Evolutionary conservation across 1,140 invertebrate genomes (phyloP), one percentile per base, ranked within the genome.

Genomic region (Macrocentrus cingulum): DNA sequence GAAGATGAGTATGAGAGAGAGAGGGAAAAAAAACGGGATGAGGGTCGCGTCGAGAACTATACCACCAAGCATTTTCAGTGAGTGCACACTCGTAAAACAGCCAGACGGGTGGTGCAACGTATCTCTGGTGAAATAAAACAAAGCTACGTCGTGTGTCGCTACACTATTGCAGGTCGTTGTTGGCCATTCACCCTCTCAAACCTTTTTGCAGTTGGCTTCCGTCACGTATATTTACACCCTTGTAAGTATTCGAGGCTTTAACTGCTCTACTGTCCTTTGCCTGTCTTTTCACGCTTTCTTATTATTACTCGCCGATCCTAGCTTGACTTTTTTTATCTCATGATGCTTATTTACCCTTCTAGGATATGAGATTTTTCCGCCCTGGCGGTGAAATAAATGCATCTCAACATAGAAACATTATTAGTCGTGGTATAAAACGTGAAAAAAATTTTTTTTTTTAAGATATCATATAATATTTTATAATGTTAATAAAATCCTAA

Each of bases 91-190:
- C 44, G 44, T 46, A 46, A 46, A 46, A 46, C 18, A 46, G n/a
- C 44, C 44, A 46, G 44, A 46, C 44, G 36, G 29, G 15, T 15
- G 9, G 44, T 16, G 20, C 15, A 41, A 34, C 42, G 41, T 55
- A 45, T 55, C 42, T 55, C 42, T 44, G 16, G 22, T 15, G 19
- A 49, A 32, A 49, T 15, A 32, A 49, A 49, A 13, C 16, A 32
- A 32, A 49, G 39, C 36, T 44, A 18, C 15, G 37, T 42, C 22
- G 37, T 25, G 37, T 45, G 42, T 55, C 22, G 34, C 16, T 32
- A 32, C n/a, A n/a, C 42, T 55, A 55, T 44, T 46, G 41, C 25
- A 42, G 39, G 52, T 34, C 41, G 39, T 55, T 55, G 53, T 55
- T 55, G 23, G 25, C 53, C 41, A 55, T 55, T 55, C 53, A 46